Percentiles rank a stretch among this genome's conserved stretches.
Conservation (phyloP, 2,888 invertebrate genomes). For the Tiliacea citrago region DNA sequence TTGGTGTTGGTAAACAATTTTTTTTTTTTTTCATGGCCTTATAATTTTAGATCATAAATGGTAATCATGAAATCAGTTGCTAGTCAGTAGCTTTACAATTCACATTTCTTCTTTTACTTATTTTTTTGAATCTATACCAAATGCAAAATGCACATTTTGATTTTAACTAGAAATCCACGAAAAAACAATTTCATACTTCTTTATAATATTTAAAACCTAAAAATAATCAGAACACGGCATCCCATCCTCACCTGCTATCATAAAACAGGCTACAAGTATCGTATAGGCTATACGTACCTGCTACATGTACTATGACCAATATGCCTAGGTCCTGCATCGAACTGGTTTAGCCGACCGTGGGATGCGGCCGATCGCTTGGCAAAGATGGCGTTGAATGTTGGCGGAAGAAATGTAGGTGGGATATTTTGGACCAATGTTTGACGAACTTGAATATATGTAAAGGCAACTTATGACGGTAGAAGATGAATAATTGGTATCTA, state of each 20-base stretch:
- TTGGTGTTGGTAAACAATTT: background rate
- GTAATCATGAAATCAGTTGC: too few species aligned
- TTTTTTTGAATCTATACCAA: background rate
- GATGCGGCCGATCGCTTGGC: conserved; percentile 41
- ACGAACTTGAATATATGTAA: conserved; percentile 19
- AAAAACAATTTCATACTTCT: background rate
- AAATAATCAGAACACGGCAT: conserved; percentile 3
- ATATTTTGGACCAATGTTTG: conserved; percentile 34
- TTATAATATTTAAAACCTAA: too few species aligned
- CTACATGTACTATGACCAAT: conserved; percentile 12
- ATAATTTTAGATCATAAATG: background rate
- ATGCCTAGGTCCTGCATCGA: conserved; percentile 43
- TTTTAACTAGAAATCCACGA: background rate
- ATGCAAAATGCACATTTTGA: background rate
- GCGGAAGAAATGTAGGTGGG: conserved; percentile 6
- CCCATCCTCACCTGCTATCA: conserved; percentile 29
- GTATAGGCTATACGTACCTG: background rate
- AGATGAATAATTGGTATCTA: background rate
- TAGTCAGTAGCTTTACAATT: background rate
- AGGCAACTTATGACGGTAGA: background rate
- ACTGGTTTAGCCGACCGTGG: conserved; percentile 60
- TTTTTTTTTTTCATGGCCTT: background rate
- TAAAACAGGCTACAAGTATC: conserved; percentile 10
- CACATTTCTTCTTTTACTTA: background rate
- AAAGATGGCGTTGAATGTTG: conserved; percentile 14